Evolutionary conservation across 2,113 vertebrate genomes (phyloP).

Genomic region (Neogobius melanostomus): DNA sequence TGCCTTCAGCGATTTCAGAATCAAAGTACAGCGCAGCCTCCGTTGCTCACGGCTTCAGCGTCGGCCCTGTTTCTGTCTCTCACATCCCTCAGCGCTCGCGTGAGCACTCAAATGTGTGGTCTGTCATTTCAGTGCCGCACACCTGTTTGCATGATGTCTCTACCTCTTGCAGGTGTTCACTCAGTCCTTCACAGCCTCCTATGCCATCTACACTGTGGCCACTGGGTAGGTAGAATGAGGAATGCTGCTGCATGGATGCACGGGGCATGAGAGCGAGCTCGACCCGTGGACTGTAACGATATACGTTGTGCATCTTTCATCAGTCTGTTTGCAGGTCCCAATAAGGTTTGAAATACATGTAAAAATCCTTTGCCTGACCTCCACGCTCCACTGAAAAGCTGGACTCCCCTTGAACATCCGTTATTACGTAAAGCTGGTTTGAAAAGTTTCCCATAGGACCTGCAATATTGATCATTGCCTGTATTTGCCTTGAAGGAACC

Average conservation of each 20-base stretch:
- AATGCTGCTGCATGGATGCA: conserved; percentile 78
- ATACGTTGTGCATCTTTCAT: conserved; percentile 63
- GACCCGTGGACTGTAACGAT: conserved; percentile 48
- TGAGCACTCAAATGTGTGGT: conserved; percentile 40
- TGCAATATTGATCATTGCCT: conserved; percentile 34
- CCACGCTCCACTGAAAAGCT: conserved; percentile 38
- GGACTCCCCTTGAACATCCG: conserved; percentile 12
- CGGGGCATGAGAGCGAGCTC: conserved; percentile 73
- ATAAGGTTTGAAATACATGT: conserved; percentile 39
- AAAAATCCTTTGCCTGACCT: conserved; percentile 53
- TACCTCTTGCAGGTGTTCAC: conserved; percentile 82
- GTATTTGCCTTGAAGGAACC: conserved; percentile 49
- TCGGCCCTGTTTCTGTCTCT: conserved; percentile 21
- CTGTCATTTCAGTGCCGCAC: conserved; percentile 50
- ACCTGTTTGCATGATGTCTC: conserved; percentile 71
- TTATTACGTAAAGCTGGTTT: conserved; percentile 20
- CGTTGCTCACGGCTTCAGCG: conserved; percentile 16
- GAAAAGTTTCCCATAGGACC: conserved; percentile 34
- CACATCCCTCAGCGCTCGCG: conserved; percentile 32
- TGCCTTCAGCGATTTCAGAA: conserved; percentile 15
- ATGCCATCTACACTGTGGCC: conserved; percentile 79
- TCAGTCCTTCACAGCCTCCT: conserved; percentile 82
- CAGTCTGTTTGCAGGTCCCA: conserved; percentile 35
- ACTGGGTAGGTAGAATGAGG: conserved; percentile 79
- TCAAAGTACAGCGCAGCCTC: conserved; percentile 14